Evolutionary conservation across 2,113 vertebrate genomes (phyloP).

Genomic region (Sebastes fasciatus): DNA sequence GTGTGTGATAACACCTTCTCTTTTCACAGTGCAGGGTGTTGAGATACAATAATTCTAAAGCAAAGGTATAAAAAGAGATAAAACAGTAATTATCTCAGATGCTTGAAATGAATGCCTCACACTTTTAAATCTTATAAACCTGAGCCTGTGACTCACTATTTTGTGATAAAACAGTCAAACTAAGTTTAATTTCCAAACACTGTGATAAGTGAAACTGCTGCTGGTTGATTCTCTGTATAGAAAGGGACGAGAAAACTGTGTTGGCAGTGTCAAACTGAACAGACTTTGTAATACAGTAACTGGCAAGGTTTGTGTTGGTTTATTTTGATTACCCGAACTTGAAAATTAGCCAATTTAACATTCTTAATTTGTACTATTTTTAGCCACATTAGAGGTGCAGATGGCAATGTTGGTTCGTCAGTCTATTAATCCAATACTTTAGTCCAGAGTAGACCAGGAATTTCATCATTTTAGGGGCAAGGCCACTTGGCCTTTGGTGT

Average conservation of each 20-base stretch:
- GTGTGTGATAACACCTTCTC: slow-evolving; percentile 63
- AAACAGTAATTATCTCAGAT: slow-evolving; percentile 58
- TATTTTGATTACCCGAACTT: slow-evolving; percentile 2
- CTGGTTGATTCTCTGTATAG: slow-evolving; percentile 7
- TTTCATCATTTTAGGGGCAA: no score
- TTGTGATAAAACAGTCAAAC: slow-evolving; percentile 53
- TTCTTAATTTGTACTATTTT: neutral
- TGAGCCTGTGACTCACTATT: slow-evolving; percentile 23
- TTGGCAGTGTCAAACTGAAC: slow-evolving; percentile 2
- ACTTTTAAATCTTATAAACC: slow-evolving; percentile 54
- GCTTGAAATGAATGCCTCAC: slow-evolving; percentile 55
- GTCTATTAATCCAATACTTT: neutral
- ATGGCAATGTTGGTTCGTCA: neutral
- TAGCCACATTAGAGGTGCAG: neutral
- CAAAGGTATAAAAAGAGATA: slow-evolving; percentile 46
- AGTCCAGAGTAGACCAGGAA: neutral
- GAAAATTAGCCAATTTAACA: neutral
- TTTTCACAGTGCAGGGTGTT: slow-evolving; percentile 30
- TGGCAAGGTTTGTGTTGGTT: neutral
- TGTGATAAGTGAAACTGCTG: slow-evolving; percentile 13
- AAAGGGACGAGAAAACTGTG: neutral
- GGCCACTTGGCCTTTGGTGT: no score
- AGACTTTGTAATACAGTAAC: neutral
- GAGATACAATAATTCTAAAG: slow-evolving; percentile 35
- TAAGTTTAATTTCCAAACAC: slow-evolving; percentile 32